A percentile compares a stretch with the other conserved stretches of the same genome.
These are phyloP conservation scores for Portevinia maculata DNA, from an alignment of 2,888 invertebrate species.

Conservation along the genomic window DNA sequence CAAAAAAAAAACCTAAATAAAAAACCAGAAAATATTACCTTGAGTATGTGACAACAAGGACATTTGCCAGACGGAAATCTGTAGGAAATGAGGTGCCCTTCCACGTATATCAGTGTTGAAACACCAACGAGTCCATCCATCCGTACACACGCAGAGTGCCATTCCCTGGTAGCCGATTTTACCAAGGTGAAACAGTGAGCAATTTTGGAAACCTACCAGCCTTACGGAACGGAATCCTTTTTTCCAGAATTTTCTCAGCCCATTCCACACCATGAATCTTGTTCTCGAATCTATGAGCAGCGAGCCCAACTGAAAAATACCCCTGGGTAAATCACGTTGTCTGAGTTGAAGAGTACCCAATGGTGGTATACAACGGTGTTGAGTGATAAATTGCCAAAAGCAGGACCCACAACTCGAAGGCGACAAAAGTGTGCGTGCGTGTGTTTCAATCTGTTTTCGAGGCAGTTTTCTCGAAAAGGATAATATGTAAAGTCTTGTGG, in stretches of 20 bases:
- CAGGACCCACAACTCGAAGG: slow-evolving; percentile 3
- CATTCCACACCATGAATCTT: slow-evolving; percentile 64
- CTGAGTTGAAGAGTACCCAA: slow-evolving; percentile 28
- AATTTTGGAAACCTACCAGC: background rate
- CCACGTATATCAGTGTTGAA: slow-evolving; percentile 54
- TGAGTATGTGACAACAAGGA: slow-evolving; percentile 68
- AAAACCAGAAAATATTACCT: slow-evolving; percentile 47
- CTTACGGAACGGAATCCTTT: slow-evolving; percentile 26
- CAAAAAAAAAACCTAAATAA: background rate
- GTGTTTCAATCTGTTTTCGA: slow-evolving; percentile 23
- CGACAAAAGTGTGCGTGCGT: slow-evolving; percentile 26
- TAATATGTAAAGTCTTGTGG: slow-evolving; percentile 40
- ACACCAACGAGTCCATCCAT: slow-evolving; percentile 46
- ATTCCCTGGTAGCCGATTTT: slow-evolving; percentile 30
- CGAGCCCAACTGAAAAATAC: slow-evolving; percentile 28
- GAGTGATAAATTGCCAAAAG: slow-evolving; percentile 69
- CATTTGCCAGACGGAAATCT: slow-evolving; percentile 54
- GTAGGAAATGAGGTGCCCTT: slow-evolving; percentile 31
- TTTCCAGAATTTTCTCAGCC: slow-evolving; percentile 33
- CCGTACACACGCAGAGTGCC: slow-evolving; percentile 25
- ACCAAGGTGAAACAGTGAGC: slow-evolving; percentile 38
- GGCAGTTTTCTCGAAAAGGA: slow-evolving; percentile 3
- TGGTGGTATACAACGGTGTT: slow-evolving; percentile 43
- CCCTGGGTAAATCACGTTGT: slow-evolving; percentile 33
- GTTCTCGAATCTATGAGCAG: slow-evolving; percentile 37